Percentiles rank a stretch among this genome's conserved stretches.
phyloP scores from a whole-genome alignment of 2,797 vertebrate genomes.

The Gorsachius magnificus region DNA sequence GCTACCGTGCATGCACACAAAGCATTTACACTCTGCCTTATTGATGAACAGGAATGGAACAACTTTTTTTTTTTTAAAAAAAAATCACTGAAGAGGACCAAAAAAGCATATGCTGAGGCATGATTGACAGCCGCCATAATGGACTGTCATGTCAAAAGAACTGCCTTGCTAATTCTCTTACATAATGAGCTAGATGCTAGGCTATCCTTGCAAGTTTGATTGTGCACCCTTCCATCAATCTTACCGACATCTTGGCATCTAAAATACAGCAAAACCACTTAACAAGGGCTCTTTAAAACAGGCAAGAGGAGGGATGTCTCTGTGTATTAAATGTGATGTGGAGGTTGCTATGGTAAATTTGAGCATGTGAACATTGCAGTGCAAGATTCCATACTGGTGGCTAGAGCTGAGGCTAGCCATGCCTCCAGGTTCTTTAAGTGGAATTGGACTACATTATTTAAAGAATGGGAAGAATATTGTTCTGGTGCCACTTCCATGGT shows the following conservation, averaged over 20 bases:
- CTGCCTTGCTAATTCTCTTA: slow-evolving; percentile 71
- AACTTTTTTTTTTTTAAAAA: background rate
- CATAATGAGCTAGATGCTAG: slow-evolving; percentile 72
- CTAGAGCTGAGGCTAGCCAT: background rate
- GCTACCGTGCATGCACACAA: background rate
- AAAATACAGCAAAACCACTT: slow-evolving; percentile 69
- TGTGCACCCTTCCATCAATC: slow-evolving; percentile 70
- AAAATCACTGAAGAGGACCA: slow-evolving; percentile 6
- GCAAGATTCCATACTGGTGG: slow-evolving; percentile 38
- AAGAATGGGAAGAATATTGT: background rate
- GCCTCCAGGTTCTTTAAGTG: slow-evolving; percentile 29
- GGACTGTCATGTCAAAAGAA: slow-evolving; percentile 72
- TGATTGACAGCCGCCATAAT: slow-evolving; percentile 75
- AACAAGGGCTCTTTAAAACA: slow-evolving; percentile 70
- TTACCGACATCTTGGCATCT: slow-evolving; percentile 64
- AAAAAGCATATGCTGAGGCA: slow-evolving; percentile 66
- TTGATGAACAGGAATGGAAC: slow-evolving; percentile 14
- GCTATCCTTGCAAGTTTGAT: slow-evolving; percentile 62
- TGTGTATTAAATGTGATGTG: slow-evolving; percentile 63
- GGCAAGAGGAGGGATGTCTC: slow-evolving; percentile 54
- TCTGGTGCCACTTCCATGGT: background rate
- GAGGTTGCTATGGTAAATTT: slow-evolving; percentile 65
- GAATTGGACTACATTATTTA: slow-evolving; percentile 11
- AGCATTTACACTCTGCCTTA: slow-evolving; percentile 32
- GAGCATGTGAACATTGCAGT: slow-evolving; percentile 23